Base-by-base conservation (phyloP, 2,888 invertebrate species). In the Microplitis deprimator region DNA sequence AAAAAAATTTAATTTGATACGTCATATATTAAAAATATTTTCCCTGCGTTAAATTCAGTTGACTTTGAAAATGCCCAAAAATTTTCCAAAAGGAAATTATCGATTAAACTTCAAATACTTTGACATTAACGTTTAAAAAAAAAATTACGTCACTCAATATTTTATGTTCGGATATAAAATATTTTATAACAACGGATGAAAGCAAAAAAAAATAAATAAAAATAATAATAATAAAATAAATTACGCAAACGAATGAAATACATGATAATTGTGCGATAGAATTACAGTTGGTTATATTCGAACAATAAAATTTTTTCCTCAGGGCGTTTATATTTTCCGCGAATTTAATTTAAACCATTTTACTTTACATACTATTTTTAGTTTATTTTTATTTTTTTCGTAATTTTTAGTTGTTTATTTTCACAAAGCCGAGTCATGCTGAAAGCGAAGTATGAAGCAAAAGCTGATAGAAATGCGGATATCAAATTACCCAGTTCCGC, bases 401-500 rank as follows among this genome's bases (percentile, higher is more conserved):
- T 50, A 50, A 50, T 50, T 50, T 74, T 20, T 40, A 50, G 50
- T 41, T 40, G 20, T 62, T 62, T 65, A 41, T 40, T 59, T 68
- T 16, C 3, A 60, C 8, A 68, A 60, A 65, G 73, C 40, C 13
- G 59, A 13, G 6, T 68, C 67, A 13, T 13, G 68, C 60, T 20
- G 8, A 7, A 68, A 50, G 50, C 50, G 2, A 16, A 16, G 13
- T 10, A 40, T 62, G 62, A 38, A 74, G 59, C 61, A 40, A 65
- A 73, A 65, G 65, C 40, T 60, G 74, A 74, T 74, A 59, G 39
- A 50, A 50, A 59, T 68, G 60, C 68, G 68, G 68, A 68, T 74
- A 74, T 74, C 60, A 74, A 74, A 74, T 74, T 68, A 74, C 68
- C 39, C 17, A 8, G 68, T 50, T 68, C 8, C 20, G 50, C 41